Evolutionary conservation across 2,888 invertebrate species (phyloP).

Genomic region (Orthosia gracilis): DNA sequence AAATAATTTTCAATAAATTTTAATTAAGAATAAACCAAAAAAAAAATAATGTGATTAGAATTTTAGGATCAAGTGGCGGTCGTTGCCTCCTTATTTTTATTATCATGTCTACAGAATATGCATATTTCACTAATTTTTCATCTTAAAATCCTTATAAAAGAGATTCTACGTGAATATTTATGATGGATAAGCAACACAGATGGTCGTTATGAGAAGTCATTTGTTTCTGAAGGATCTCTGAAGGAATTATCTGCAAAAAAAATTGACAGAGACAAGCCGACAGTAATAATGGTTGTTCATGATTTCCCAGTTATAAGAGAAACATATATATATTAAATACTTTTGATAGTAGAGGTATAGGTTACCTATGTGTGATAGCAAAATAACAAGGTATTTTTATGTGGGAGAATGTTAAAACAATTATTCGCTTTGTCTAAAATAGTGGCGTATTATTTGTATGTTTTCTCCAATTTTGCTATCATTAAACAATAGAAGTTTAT

Average conservation of each 20-base stretch:
- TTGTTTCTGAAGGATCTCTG: not conserved
- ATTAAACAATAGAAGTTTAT: not conserved
- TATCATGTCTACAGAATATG: conserved; percentile 21
- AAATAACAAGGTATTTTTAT: not conserved
- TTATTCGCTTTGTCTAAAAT: not conserved
- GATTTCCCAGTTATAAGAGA: not conserved
- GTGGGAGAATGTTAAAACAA: too few species aligned
- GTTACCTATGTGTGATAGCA: not conserved
- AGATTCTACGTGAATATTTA: conserved; percentile 29
- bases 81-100: not conserved
- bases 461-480: not conserved
- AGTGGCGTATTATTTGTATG: not conserved
- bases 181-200: conserved; percentile 15
- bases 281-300: not conserved
- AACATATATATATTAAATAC: too few species aligned
- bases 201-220: conserved; percentile 11
- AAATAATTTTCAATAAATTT: too few species aligned
- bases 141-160: conserved; percentile 9
- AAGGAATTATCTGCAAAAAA: not conserved
- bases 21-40: too few species aligned
- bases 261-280: not conserved
- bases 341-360: not conserved
- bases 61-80: too few species aligned
- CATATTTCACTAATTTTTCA: not conserved
- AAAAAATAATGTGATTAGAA: not conserved